Conservation (phyloP, 2,797 vertebrate genomes). For the Tenualosa thibaudeaui region DNA sequence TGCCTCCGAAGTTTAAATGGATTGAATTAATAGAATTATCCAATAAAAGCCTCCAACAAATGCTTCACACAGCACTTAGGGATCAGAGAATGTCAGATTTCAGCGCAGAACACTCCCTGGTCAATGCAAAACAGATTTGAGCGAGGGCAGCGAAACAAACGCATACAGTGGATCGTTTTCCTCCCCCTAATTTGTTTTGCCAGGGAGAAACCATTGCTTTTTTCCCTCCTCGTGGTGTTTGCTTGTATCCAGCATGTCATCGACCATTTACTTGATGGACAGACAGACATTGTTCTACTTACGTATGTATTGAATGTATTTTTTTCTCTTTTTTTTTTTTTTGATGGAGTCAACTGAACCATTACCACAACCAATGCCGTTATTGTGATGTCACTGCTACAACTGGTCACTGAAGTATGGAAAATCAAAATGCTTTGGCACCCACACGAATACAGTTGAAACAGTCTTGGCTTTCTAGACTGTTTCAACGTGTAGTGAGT, state of each 20-base stretch:
- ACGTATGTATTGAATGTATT: slow-evolving; percentile 74
- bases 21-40: slow-evolving; percentile 19
- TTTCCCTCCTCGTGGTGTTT: slow-evolving; percentile 56
- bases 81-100: slow-evolving; percentile 59
- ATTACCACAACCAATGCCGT: slow-evolving; percentile 76
- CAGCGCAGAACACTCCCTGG: slow-evolving; percentile 72
- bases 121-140: slow-evolving; percentile 73
- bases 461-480: slow-evolving; percentile 73
- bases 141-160: slow-evolving; percentile 57
- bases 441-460: slow-evolving; percentile 85
- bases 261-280: slow-evolving; percentile 85
- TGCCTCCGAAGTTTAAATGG: slow-evolving; percentile 32
- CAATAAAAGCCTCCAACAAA: background rate
- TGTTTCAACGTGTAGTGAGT: slow-evolving; percentile 85
- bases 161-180: slow-evolving; percentile 48
- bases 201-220: slow-evolving; percentile 52
- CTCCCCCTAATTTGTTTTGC: slow-evolving; percentile 67
- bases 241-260: slow-evolving; percentile 74
- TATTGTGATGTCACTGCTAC: slow-evolving; percentile 89
- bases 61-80: background rate
- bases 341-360: slow-evolving; percentile 76
- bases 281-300: slow-evolving; percentile 74
- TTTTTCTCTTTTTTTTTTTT: slow-evolving; percentile 49
- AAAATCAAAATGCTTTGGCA: slow-evolving; percentile 83
- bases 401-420: slow-evolving; percentile 85